Conservation (phyloP, 2,113 vertebrate species). For the Pseudonaja textilis region DNA sequence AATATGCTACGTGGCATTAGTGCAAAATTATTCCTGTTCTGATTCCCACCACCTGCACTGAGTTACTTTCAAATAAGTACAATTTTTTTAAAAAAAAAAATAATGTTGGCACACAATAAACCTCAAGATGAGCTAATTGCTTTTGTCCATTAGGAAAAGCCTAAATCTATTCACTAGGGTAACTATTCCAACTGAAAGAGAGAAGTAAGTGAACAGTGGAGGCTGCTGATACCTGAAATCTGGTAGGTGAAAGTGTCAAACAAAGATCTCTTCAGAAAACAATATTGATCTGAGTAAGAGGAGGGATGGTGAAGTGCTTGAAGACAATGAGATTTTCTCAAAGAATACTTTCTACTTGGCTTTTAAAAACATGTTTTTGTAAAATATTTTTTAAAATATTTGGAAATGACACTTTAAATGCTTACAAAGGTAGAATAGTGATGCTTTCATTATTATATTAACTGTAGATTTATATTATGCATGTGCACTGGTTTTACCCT, state of each 20-base stretch:
- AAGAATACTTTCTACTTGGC: not conserved
- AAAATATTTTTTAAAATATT: not conserved
- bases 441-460: not conserved
- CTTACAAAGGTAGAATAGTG: not conserved
- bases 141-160: slow-evolving; percentile 43
- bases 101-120: slow-evolving; percentile 42
- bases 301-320: slow-evolving; percentile 27
- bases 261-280: slow-evolving; percentile 66
- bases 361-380: not conserved
- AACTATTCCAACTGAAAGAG: slow-evolving; percentile 62
- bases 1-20: not conserved
- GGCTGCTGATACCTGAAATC: slow-evolving; percentile 65
- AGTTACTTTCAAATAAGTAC: not conserved
- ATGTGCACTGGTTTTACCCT: not conserved
- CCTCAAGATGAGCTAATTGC: slow-evolving; percentile 61
- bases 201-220: slow-evolving; percentile 47
- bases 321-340: not conserved
- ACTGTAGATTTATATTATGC: not conserved
- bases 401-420: not conserved
- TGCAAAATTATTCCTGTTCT: not conserved
- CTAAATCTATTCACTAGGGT: slow-evolving; percentile 51
- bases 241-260: slow-evolving; percentile 67
- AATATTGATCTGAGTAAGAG: slow-evolving; percentile 56
- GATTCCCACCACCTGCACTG: not conserved
- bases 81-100: not conserved